Base-by-base conservation (phyloP, 2,888 invertebrate genomes). In the Sesia bembeciformis region DNA sequence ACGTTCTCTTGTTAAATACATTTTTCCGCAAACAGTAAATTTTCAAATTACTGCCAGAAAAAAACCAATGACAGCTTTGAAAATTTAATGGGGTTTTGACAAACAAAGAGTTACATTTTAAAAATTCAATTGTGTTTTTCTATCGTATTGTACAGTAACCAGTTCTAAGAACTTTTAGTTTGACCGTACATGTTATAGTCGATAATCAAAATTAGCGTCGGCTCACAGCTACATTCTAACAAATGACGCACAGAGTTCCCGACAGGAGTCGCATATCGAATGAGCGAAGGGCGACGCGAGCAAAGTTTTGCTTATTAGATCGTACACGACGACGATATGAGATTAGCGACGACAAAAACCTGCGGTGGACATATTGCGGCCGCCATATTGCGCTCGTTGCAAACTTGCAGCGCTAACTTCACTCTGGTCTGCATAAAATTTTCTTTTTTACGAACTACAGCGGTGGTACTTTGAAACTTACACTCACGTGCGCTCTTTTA, bases 221-320 rank as follows among this genome's bases (percentile, higher is more conserved):
- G 40, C 40, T 23, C 23, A 23, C 23, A 23, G 2, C 23, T 46
- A n/a, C 56, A 62, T 67, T 66, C 67, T 75, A 74, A 83, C 75
- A 81, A 79, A 80, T 73, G 76, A 77, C 23, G 23, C 74, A 68
- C 65, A 59, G 72, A 71, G 75, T 72, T 72, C 68, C 69, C 67
- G 72, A 83, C 84, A 78, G 72, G 79, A 78, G 74, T 70, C 79
- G 84, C 83, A 88, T 88, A 84, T 80, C 77, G 72, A 84, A 87
- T 82, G 81, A 85, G 80, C 74, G 72, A 68, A 75, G 76, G 81
- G 67, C 74, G 64, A 87, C 87, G 80, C 74, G 76, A 81, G 67
- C 74, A 64, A 87, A 88, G 80, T 88, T 88, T 82, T 72, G 71
- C 75, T 85, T 89, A 88, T 89, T 87, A 88, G 81, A 87, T 85